phyloP scores from a whole-genome alignment of 2,888 invertebrate genomes.

The Isoperla grammatica region DNA sequence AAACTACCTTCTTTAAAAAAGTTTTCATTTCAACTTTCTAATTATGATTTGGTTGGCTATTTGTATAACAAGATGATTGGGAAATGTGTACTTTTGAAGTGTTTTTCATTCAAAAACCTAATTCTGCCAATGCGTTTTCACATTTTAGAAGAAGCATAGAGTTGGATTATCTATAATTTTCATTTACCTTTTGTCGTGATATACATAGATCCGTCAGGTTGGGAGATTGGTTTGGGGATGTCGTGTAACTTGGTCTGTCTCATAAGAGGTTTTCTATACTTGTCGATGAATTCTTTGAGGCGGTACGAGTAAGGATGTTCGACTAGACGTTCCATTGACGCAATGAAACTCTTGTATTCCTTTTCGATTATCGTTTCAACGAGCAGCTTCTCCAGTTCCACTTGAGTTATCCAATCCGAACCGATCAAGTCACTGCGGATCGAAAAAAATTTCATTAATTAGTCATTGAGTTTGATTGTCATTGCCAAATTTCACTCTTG shows the following conservation, averaged over 20 bases:
- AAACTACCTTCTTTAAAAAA: too few relatives aligned
- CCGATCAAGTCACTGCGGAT: conserved; percentile 50
- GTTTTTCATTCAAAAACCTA: too few relatives aligned
- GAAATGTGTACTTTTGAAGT: too few relatives aligned
- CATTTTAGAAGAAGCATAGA: too few relatives aligned
- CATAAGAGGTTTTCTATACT: conserved; percentile 57
- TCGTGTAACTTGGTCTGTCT: conserved; percentile 54
- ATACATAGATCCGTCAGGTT: conserved; percentile 63
- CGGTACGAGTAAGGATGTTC: conserved; percentile 66
- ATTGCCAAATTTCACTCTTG: too few relatives aligned
- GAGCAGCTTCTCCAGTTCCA: conserved; percentile 56
- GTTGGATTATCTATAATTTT: too few relatives aligned
- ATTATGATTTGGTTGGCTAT: too few relatives aligned
- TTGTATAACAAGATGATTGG: too few relatives aligned
- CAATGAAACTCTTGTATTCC: conserved; percentile 67
- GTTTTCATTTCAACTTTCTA: too few relatives aligned
- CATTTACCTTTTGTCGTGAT: conserved; percentile 61
- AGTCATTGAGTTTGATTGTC: too few relatives aligned
- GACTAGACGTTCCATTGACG: conserved; percentile 64
- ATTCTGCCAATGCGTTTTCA: too few relatives aligned
- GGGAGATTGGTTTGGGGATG: conserved; percentile 60
- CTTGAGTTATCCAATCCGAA: conserved; percentile 61
- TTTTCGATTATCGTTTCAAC: conserved; percentile 62
- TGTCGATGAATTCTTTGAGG: conserved; percentile 65
- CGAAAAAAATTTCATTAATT: too few relatives aligned